Evolutionary conservation across 2,113 vertebrate species (phyloP).

Genomic region (Centrocercus urophasianus): DNA sequence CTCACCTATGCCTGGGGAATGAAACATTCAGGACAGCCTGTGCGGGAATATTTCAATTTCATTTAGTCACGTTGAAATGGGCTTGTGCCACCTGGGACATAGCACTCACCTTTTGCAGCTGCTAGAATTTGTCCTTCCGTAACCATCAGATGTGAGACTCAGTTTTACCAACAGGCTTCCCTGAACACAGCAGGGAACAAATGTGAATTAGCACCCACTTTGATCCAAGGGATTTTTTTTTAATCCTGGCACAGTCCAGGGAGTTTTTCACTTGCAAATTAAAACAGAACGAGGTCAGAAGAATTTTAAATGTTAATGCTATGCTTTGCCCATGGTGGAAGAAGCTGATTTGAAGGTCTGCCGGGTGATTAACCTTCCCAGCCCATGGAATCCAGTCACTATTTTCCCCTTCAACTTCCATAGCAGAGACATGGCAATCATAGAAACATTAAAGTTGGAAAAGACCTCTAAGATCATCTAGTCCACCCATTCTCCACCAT

Average conservation of each 20-base stretch:
- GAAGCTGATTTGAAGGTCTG: neutral
- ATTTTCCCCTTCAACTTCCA: constrained; percentile 13
- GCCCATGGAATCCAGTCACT: neutral
- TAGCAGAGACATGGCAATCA: neutral
- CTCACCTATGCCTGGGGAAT: neutral
- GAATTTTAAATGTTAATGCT: constrained; percentile 43
- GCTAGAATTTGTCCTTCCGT: neutral
- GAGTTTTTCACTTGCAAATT: constrained; percentile 45
- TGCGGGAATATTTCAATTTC: neutral
- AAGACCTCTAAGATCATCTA: too few species aligned
- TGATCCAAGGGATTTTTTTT: neutral
- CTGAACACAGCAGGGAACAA: neutral
- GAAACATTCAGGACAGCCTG: neutral
- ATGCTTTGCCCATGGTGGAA: neutral
- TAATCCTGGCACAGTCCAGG: neutral
- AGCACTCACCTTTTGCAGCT: neutral
- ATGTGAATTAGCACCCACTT: constrained; percentile 1
- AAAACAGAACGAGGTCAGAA: constrained; percentile 19
- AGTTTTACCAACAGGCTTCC: neutral
- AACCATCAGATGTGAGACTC: neutral
- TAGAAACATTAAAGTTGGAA: too few species aligned
- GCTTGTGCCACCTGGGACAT: neutral
- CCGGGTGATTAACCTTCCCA: neutral
- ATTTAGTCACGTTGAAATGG: neutral
- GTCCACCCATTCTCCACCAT: too few species aligned